Conservation (phyloP, 92 coral and sea anemone species). For the Parazoanthus atlanticus region DNA sequence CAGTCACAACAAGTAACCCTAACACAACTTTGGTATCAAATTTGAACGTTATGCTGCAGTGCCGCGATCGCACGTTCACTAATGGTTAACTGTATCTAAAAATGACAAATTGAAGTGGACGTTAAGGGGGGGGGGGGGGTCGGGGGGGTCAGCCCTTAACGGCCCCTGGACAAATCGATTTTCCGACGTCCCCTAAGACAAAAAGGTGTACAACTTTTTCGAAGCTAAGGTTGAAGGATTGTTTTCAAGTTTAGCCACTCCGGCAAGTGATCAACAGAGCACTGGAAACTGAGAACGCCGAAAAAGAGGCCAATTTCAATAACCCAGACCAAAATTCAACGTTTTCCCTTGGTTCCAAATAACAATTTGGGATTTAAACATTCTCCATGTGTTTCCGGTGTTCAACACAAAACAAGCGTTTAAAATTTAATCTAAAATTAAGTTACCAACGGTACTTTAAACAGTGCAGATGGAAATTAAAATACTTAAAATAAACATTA, state of each 20-base stretch:
- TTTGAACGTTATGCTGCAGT: too few species aligned
- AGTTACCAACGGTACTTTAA: not conserved
- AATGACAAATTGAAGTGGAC: too few species aligned
- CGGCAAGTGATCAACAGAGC: not conserved
- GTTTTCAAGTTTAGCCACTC: not conserved
- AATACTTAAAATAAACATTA: not conserved
- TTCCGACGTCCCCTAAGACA: too few species aligned
- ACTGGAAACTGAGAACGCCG: not conserved
- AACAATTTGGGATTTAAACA: not conserved
- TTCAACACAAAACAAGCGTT: not conserved
- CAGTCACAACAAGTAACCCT: too few species aligned
- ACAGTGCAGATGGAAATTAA: not conserved
- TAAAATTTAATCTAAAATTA: not conserved
- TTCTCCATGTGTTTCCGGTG: not conserved
- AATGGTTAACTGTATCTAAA: too few species aligned
- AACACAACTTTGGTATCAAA: too few species aligned
- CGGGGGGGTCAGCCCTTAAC: too few species aligned
- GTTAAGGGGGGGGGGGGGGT: too few species aligned
- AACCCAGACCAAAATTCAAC: not conserved
- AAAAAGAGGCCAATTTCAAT: not conserved
- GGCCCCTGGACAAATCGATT: too few species aligned
- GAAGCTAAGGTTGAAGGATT: not conserved
- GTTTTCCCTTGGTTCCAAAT: too few species aligned
- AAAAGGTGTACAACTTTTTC: too few species aligned
- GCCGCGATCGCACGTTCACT: too few species aligned